Evolutionary conservation across 2,888 invertebrate genomes (phyloP).

Genomic region (Drosophila fungiperda): DNA sequence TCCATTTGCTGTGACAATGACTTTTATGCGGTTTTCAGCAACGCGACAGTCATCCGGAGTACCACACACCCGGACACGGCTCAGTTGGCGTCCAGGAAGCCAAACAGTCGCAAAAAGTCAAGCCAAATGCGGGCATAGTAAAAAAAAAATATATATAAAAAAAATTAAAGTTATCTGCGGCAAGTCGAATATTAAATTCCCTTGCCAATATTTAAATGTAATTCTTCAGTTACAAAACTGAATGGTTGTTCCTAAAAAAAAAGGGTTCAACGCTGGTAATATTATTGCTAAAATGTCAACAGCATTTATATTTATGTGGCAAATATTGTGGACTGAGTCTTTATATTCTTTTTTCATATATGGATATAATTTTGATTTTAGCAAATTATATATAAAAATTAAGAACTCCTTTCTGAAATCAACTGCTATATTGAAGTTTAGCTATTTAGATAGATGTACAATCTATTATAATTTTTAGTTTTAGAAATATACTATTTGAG

Average conservation of each 20-base stretch:
- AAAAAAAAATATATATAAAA: slow-evolving; percentile 5
- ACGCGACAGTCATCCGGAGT: slow-evolving; percentile 64
- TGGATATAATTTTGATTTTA: too few relatives aligned
- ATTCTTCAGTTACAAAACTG: background rate
- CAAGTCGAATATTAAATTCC: background rate
- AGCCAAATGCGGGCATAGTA: slow-evolving; percentile 67
- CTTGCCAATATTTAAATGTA: background rate
- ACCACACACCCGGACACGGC: slow-evolving; percentile 44
- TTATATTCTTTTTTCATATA: too few relatives aligned
- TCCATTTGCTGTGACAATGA: slow-evolving; percentile 81
- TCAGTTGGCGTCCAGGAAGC: slow-evolving; percentile 48
- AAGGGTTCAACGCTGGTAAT: background rate
- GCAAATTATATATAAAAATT: too few relatives aligned
- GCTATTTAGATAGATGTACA: background rate
- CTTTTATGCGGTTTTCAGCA: slow-evolving; percentile 80
- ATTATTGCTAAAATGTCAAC: background rate
- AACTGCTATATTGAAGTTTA: background rate
- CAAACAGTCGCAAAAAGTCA: slow-evolving; percentile 72
- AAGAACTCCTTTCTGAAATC: background rate
- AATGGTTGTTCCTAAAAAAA: background rate
- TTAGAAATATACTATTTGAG: background rate
- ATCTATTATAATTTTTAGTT: background rate
- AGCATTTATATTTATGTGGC: background rate
- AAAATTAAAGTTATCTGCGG: background rate
- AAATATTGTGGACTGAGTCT: too few relatives aligned